phyloP scores from a whole-genome alignment of 1,140 invertebrate genomes.

The Saccostrea glomerata region DNA sequence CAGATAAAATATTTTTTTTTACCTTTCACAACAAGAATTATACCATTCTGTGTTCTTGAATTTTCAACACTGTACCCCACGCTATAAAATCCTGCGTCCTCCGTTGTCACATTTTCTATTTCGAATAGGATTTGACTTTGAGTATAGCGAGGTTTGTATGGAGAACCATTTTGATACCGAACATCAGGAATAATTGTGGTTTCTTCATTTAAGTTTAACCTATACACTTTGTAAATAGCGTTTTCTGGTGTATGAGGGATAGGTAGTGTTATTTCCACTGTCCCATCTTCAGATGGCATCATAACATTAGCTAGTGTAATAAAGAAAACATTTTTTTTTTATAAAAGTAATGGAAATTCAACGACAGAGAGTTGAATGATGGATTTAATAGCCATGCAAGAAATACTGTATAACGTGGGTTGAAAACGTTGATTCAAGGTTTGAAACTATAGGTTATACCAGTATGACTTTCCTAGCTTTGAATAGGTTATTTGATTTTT shows the following conservation, averaged over 20 bases:
- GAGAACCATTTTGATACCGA: neutral
- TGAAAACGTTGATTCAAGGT: too few relatives aligned
- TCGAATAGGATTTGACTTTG: neutral
- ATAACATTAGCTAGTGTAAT: too few relatives aligned
- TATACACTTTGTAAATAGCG: neutral
- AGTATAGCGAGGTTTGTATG: neutral
- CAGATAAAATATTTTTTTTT: too few relatives aligned
- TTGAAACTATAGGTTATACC: too few relatives aligned
- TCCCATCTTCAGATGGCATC: neutral
- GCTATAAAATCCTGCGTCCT: neutral
- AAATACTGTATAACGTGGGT: too few relatives aligned
- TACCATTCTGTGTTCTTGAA: neutral
- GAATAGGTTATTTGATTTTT: too few relatives aligned
- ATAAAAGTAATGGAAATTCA: too few relatives aligned
- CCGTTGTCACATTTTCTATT: neutral
- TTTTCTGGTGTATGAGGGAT: neutral
- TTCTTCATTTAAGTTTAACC: neutral
- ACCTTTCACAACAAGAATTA: neutral
- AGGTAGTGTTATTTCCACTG: neutral
- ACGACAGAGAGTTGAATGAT: too few relatives aligned
- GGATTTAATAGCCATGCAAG: too few relatives aligned
- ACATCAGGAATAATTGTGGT: neutral
- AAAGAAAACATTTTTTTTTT: too few relatives aligned
- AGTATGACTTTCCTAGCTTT: too few relatives aligned
- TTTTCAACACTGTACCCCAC: neutral